Base-by-base conservation (phyloP, 30 jellyfish, hydroid and myxozoan genomes). In the Turritopsis dohrnii region DNA sequence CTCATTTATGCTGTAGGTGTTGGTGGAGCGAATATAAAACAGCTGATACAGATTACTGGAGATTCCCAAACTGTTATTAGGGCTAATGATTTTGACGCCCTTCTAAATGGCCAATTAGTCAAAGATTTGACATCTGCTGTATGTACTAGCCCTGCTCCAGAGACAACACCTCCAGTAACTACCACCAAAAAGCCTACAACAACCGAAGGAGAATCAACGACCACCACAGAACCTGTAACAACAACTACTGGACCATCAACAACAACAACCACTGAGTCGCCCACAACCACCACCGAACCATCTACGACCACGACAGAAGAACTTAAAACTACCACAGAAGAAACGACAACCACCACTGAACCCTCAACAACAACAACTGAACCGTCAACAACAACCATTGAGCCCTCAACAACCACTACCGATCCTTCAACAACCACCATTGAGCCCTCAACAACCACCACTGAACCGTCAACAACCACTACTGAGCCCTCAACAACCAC, bases 1-100 rank as follows among this genome's bases (percentile, higher is more conserved):
- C 27, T 21, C 24, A 74, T 74, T n/a, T 24, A 24, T 30, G 83
- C 83, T 74, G 65, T 74, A n/a, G 83, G 83, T 52, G 65, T 74
- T n/a, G 65, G 83, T 8, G 77, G 77, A 0, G 77, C 77, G 30
- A 69, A 69, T 69, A 69, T 69, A 7, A 27, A 23, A 23, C 77
- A 69, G 30, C 22, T 69, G 28, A 69, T 27, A 23, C 77, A 69
- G 19, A 69, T 69, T 69, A 69, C 77, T 69, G 77, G 77, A 69
- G 30, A 27, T 69, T 16, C 77, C 0, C 16, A 69, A n/a, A 69
- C 77, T 69, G 77, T 69, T 27, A 69, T 69, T 0, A 16, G 19
- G 22, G 77, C 77, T n/a, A 69, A 17, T 27, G 30, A 69, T 69
- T 69, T 69, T 21, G 77, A 0, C 1, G 77, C 31, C 28, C 77